Percentiles rank a stretch among this genome's conserved stretches.
phyloP scores from a whole-genome alignment of 2,797 vertebrate species.

The Alauda arvensis region DNA sequence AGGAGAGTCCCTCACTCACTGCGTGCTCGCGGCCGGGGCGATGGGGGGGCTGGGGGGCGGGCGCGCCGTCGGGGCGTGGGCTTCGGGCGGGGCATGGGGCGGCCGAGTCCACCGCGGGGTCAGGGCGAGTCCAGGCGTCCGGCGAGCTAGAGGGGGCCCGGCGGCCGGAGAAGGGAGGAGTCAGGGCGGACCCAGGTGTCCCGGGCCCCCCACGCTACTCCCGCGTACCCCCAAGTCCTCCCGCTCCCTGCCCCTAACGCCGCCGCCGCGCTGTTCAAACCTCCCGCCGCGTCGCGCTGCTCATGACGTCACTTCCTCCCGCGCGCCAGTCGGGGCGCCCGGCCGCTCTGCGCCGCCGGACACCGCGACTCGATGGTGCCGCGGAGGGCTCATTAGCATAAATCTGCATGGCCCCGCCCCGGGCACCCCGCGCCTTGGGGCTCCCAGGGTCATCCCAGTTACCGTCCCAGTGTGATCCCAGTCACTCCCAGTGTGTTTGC shows the following conservation, averaged over 20 bases:
- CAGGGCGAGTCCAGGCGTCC: background rate
- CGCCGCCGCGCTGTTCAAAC: background rate
- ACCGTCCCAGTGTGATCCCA: background rate
- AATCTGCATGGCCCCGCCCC: background rate
- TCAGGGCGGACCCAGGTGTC: too few species aligned
- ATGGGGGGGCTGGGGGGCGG: background rate
- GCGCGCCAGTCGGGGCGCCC: too few species aligned
- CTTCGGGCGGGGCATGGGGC: background rate
- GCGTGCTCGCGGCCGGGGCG: background rate
- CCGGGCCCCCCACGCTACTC: too few species aligned
- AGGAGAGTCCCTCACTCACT: background rate
- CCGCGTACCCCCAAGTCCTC: too few species aligned
- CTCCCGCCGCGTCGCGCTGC: background rate
- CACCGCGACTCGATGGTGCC: background rate
- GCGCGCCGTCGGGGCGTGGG: background rate
- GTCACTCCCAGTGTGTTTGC: background rate
- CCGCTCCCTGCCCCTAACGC: too few species aligned
- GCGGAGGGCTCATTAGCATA: background rate
- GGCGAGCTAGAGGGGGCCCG: background rate
- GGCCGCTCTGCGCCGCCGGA: background rate
- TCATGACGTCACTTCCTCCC: background rate
- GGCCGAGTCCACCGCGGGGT: background rate
- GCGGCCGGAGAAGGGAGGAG: too few species aligned
- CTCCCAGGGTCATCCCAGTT: too few species aligned
- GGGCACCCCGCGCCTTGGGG: accelerated